Base-by-base conservation (phyloP, 2,797 vertebrate genomes). In the Rhadinocentrus ornatus region DNA sequence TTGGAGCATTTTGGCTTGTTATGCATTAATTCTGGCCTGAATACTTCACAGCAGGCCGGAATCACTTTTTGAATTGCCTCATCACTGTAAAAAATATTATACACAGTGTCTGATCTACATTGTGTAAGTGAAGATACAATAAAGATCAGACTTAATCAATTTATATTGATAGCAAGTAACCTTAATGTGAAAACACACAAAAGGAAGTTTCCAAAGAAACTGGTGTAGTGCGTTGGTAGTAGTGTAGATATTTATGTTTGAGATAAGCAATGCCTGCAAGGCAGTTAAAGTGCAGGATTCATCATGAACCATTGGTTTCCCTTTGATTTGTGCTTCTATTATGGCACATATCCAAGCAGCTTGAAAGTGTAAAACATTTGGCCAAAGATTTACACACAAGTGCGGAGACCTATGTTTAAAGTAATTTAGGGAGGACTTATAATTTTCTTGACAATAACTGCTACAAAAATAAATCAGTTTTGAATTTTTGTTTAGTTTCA, bases 21-120 rank as follows among this genome's bases (percentile, higher is more conserved):
- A 71, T 84, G 66, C 71, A 86, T 82, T 71, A 84, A 88, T 80
- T 24, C 58, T 73, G 6, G 61, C 60, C 29, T 80, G 57, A 39
- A 75, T 71, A 56, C 81, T 77, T 54, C 54, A 81, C 71, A 46
- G 65, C 65, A 67, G 55, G 48, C 39, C 69, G 41, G 53, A 69
- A 41, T 61, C 29, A 35, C 35, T 66, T 77, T 86, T 74, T 75
- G 44, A 70, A 69, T 62, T 62, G 64, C 27, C 20, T 70, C 69
- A 66, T 74, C 71, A 52, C 46, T 10, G 56, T 55, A 71, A 73
- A 54, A 69, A 62, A 73, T 77, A 56, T 55, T 54, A 64, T 35
- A 35, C n/a, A 59, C 39, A 6, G 55, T 39, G 54, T 75, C 56
- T 67, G 59, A 68, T 72, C 37, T 35, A 52, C 50, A 46, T 20